Evolutionary conservation across 2,888 invertebrate genomes (phyloP).

Genomic region (Epicampocera succincta): DNA sequence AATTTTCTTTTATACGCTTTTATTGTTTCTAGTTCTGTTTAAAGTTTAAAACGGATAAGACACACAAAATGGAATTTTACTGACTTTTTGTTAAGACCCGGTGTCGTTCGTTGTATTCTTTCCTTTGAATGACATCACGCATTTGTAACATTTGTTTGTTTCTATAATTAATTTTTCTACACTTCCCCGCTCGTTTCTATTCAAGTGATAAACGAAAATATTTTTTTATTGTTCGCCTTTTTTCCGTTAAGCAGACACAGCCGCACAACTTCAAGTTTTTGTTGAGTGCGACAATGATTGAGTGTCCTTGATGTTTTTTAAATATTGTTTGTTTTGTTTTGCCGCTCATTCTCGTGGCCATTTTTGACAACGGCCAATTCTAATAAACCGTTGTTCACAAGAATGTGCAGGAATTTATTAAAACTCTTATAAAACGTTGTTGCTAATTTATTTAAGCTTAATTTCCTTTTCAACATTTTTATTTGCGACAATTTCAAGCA

Average conservation of each 20-base stretch:
- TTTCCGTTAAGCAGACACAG: slow-evolving; percentile 33
- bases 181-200: slow-evolving; percentile 43
- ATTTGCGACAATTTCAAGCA: background rate
- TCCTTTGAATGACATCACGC: slow-evolving; percentile 65
- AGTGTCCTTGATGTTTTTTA: slow-evolving; percentile 60
- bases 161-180: slow-evolving; percentile 72
- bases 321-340: slow-evolving; percentile 42
- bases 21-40: slow-evolving; percentile 32
- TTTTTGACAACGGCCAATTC: slow-evolving; percentile 50
- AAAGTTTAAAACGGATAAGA: slow-evolving; percentile 54
- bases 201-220: slow-evolving; percentile 18
- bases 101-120: background rate
- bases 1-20: slow-evolving; percentile 47
- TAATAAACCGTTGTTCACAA: slow-evolving; percentile 44
- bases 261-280: slow-evolving; percentile 41
- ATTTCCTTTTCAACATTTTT: slow-evolving; percentile 17
- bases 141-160: slow-evolving; percentile 71
- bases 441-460: slow-evolving; percentile 60
- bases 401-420: slow-evolving; percentile 62
- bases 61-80: slow-evolving; percentile 41
- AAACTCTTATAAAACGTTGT: slow-evolving; percentile 63
- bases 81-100: slow-evolving; percentile 38
- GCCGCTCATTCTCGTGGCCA: slow-evolving; percentile 15
- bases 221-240: slow-evolving; percentile 53
- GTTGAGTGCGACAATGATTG: slow-evolving; percentile 65